A percentile compares a stretch with the other conserved stretches of the same genome.
Evolutionary conservation across 2,888 invertebrate species (phyloP).

Genomic region (Tipula lateralis): DNA sequence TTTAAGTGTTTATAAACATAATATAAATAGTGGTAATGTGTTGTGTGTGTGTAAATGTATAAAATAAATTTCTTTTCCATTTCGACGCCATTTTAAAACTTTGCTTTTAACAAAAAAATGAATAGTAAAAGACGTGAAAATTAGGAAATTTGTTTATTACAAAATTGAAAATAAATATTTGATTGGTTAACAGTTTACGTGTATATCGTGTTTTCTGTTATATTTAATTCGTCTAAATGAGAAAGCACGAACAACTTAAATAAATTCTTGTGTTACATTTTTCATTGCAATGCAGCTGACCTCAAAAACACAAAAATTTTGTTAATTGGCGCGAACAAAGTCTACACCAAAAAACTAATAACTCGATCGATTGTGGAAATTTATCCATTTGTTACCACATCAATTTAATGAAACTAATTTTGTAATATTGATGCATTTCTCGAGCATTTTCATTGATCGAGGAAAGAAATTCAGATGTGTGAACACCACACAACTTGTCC

Average conservation of each 20-base stretch:
- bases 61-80: not conserved
- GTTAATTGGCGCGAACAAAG: slow-evolving; percentile 24
- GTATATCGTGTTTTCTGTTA: not conserved
- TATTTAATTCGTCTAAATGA: not conserved
- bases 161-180: not conserved
- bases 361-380: not conserved
- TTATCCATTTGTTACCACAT: not conserved
- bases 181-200: not conserved
- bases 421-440: not conserved
- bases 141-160: not conserved
- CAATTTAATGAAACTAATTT: not conserved
- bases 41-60: not conserved
- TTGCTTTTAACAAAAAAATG: not conserved
- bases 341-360: not conserved
- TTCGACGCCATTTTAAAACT: not conserved
- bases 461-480: not conserved
- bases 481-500: not conserved
- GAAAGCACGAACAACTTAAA: not conserved
- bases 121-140: not conserved
- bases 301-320: slow-evolving; percentile 13
- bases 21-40: not conserved
- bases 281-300: slow-evolving; percentile 1
- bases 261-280: not conserved
- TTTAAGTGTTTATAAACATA: not conserved
- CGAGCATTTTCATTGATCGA: not conserved